Base-by-base conservation (phyloP, 2,888 invertebrate genomes). In the Dromius quadrimaculatus region DNA sequence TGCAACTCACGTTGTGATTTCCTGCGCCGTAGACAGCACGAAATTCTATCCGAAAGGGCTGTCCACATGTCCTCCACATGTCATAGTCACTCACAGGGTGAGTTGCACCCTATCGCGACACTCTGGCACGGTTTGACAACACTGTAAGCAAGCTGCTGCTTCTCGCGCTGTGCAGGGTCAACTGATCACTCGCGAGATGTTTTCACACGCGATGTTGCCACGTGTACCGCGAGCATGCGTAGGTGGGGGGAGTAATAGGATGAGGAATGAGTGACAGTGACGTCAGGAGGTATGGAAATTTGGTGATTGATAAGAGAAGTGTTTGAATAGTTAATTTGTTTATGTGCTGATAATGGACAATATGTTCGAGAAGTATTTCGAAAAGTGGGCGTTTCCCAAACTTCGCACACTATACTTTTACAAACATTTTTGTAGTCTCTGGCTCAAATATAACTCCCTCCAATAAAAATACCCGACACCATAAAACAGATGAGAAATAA, bases 51-150 rank as follows among this genome's bases (percentile, higher is more conserved):
- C 72, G 79, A 74, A 69, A 78, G 71, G 66, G 77, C 76, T 74
- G 76, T 76, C 79, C 80, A 80, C 80, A 80, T 80, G 78, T 78
- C 78, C 45, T 22, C 28, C 38, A 41, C 41, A 9, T 62, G 19
- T 61, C 62, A 41, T 19, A 59, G 23, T 8, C 8, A 20, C 41
- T 13, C 62, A 11, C 22, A 17, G n/a, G 20, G 9, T 4, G 38
- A 5, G 17, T 45, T 2, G 15, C 17, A 45, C 45, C 4, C 45
- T 9, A 4, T 41, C 41, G 13, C 41, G 3, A 61, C 36, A 15
- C 61, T 20, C 23, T 11, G 8, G 13, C 15, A 28, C 28, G 28
- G 8, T 8, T 28, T 28, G 47, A 13, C 43, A 15, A 57, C 28
- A 78, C 77, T 75, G 76, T 76, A 77, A 72, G 71, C 69, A 61